phyloP scores from a whole-genome alignment of 2,113 vertebrate species.

The Hassar affinis region DNA sequence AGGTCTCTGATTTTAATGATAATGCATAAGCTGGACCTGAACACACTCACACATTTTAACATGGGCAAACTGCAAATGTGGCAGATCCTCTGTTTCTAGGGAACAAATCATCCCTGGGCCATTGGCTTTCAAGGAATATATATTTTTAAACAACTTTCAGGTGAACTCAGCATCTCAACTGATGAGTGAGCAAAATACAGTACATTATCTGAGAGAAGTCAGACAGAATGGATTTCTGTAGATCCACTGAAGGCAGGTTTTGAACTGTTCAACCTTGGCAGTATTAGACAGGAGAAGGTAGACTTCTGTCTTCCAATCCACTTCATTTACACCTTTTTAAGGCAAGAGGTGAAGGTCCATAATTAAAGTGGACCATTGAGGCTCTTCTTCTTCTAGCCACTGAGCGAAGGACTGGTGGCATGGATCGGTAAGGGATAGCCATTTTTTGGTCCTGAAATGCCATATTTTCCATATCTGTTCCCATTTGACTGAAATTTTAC shows the following conservation, averaged over 20 bases:
- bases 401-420: background rate
- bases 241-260: background rate
- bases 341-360: background rate
- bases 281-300: background rate
- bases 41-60: background rate
- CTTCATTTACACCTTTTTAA: background rate
- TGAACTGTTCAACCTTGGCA: background rate
- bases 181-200: background rate
- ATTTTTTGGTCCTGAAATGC: background rate
- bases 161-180: no score
- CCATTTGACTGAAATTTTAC: background rate
- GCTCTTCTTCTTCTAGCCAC: background rate
- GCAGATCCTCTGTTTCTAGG: background rate
- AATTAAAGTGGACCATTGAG: background rate
- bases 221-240: background rate
- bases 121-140: background rate
- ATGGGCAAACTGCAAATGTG: background rate
- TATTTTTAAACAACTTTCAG: background rate
- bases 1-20: background rate
- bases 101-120: background rate
- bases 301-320: background rate
- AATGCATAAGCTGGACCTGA: background rate
- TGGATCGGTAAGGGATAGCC: background rate
- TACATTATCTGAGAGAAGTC: background rate
- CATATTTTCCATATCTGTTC: background rate